Conservation (phyloP, 2,797 vertebrate species). For the Danio kyathit region DNA sequence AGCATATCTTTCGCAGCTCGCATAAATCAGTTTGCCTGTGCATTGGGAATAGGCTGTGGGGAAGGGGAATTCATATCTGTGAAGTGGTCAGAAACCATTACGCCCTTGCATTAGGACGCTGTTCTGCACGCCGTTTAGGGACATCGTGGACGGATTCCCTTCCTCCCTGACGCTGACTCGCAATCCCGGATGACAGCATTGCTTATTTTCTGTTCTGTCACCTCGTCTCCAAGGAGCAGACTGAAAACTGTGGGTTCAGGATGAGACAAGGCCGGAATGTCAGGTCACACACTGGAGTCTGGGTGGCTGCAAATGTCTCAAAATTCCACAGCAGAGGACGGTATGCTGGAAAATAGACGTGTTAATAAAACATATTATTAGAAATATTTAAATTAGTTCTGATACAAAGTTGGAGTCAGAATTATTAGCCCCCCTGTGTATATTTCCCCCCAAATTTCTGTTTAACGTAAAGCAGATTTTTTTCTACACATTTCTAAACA, state of each 20-base stretch:
- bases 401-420: background rate
- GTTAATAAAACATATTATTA: background rate
- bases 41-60: conserved; percentile 7
- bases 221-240: conserved; percentile 45
- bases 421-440: too few relatives aligned
- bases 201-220: conserved; percentile 58
- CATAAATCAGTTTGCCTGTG: conserved; percentile 40
- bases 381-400: background rate
- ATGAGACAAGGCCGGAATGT: conserved; percentile 35
- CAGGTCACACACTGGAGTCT: conserved; percentile 32
- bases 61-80: conserved; percentile 25
- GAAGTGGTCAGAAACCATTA: conserved; percentile 24
- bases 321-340: background rate
- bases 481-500: too few relatives aligned
- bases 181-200: conserved; percentile 40
- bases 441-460: too few relatives aligned
- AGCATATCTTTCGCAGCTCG: conserved; percentile 7
- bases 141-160: conserved; percentile 38
- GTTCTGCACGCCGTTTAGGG: conserved; percentile 28
- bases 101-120: conserved; percentile 30
- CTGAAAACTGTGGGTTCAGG: conserved; percentile 31
- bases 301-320: conserved; percentile 20
- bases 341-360: background rate
- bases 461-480: too few relatives aligned
- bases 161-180: conserved; percentile 20